Percentiles rank a stretch among this genome's conserved stretches.
Evolutionary conservation across 2,113 vertebrate genomes (phyloP).

Genomic region (Cinclus cinclus): DNA sequence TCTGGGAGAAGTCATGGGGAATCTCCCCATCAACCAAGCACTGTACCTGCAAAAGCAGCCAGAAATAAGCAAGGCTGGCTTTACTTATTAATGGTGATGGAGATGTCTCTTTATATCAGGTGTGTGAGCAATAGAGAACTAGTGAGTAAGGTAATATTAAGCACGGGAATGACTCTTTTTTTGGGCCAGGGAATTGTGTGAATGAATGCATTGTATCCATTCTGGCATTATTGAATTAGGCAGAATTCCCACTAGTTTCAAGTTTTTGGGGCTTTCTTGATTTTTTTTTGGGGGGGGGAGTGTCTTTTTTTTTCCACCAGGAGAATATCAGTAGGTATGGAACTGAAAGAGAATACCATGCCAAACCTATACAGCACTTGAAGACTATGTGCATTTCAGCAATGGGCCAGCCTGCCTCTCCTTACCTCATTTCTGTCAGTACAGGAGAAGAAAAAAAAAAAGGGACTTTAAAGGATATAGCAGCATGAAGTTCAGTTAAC

Average conservation of each 20-base stretch:
- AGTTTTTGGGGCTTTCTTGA: not conserved
- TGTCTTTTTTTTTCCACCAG: not conserved
- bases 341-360: not conserved
- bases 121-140: not conserved
- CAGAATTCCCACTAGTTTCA: not conserved
- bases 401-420: not conserved
- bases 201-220: not conserved
- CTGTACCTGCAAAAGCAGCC: conserved; percentile 78
- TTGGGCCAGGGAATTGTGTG: not conserved
- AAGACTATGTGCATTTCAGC: not conserved
- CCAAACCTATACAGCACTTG: not conserved
- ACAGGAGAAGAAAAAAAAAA: not conserved
- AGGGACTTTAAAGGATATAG: not conserved
- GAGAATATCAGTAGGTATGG: not conserved
- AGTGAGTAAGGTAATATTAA: not conserved
- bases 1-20: conserved; percentile 76
- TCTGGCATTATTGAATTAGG: not conserved
- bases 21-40: conserved; percentile 72
- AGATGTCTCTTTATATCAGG: not conserved
- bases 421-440: not conserved
- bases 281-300: not conserved
- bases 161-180: accelerated
- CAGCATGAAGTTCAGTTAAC: not conserved
- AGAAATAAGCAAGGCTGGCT: not conserved
- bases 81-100: not conserved